Evolutionary conservation across 2,888 invertebrate species (phyloP), one percentile per base, ranked within the genome.

Genomic region (Incurvaria masculella): DNA sequence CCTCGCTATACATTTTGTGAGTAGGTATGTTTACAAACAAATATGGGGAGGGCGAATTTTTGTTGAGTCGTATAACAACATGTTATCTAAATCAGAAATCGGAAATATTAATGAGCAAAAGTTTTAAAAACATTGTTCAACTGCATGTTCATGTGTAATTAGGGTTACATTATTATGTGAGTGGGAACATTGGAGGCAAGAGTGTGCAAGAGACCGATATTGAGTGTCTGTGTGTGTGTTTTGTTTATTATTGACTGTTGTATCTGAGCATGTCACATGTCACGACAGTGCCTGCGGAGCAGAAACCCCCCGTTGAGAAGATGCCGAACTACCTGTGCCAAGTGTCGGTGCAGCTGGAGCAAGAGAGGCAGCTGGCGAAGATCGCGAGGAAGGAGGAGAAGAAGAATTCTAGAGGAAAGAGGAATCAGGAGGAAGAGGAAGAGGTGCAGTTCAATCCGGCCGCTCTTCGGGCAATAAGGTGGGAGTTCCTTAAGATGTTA

Each of bases 341-440:
- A 67, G 91, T 96, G 2, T 88, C 87, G 16, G 88, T 94, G 1
- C 85, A 91, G 61, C 92, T 94, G 1, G 89, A 88, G 56, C 84
- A 88, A 57, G 95, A 97, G 65, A 91, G 88, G 60, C 81, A 85
- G 53, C 62, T 91, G 14, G 79, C 81, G 8, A 94, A 94, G 63
- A 83, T 87, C 52, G 83, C 87, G 17, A 81, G 93, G 5, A 92
- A 91, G 65, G 91, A 93, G 64, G 94, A 92, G 64, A 94, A 93
- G 66, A 91, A 88, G 63, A 63, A 84, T 1, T 83, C 75, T 48
- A 72, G 63, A 45, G 63, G 66, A 23, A 71, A 66, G 48, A 80
- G 68, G 44, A 58, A 57, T 21, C 63, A 62, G 20, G 72, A 71
- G 14, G 76, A 74, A 1, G 73, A 79, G 4, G 79, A 76, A 8